Base-by-base conservation (phyloP, 2,888 invertebrate genomes). In the Oxystoma pomonae region DNA sequence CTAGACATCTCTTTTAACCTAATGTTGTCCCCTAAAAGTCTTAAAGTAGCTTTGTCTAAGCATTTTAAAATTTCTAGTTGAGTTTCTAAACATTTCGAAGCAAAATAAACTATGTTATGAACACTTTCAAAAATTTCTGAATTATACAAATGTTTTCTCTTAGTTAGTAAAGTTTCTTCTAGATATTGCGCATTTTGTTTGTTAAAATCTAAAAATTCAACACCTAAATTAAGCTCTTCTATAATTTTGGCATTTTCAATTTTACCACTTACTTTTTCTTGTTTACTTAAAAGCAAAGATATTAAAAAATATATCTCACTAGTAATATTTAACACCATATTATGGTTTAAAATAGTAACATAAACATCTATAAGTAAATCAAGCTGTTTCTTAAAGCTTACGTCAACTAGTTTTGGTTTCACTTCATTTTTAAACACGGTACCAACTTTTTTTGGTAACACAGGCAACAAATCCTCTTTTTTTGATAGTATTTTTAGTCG, bases 81-180 rank as follows among this genome's bases (percentile, higher is more conserved):
- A 20, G 83, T 80, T 75, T 86, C 84, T 21, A 94, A 78, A 0
- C 89, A 85, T 62, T 83, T 82, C 0, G 86, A 80, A 19, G 91
- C 87, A 81, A 94, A 94, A 80, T 90, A 93, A 1, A 91, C 85
- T 71, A 90, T 87, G 74, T 94, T 91, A 67, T 89, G 86, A 60
- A 85, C 77, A 5, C 78, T 80, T 66, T 81, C 81, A 12, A 87
- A 86, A 70, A 73, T 64, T 57, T 72, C 60, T 5, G 63, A 75
- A 9, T 65, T 65, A 53, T 51, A 35, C 35, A 66, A 9, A 60
- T 55, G 2, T 57, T 60, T 20, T 52, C 35, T 16, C 18, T 58
- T 57, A 35, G 59, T 59, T 51, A 58, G 5, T 19, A 19, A 16
- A 16, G 55, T 19, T 20, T 17, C 55, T 21, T 52, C 59, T 20